phyloP scores from a whole-genome alignment of 1,140 invertebrate genomes.

The Leptoteleia sp. region DNA sequence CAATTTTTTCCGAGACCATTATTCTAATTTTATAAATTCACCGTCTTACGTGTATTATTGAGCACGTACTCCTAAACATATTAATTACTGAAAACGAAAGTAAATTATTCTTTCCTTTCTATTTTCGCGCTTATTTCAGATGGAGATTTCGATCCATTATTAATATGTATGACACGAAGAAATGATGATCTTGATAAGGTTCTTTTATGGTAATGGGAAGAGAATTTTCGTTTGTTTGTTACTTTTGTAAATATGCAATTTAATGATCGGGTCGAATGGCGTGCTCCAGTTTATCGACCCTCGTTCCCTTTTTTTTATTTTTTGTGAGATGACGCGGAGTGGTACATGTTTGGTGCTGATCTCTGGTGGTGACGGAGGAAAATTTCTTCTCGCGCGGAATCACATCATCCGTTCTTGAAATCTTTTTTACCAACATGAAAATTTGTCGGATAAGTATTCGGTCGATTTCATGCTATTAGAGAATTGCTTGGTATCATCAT shows the following conservation, averaged over 20 bases:
- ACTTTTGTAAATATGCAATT: background rate
- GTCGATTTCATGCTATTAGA: constrained; percentile 4
- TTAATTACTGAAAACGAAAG: constrained; percentile 22
- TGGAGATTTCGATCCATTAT: constrained; percentile 22
- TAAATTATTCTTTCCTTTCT: constrained; percentile 21
- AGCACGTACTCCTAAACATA: constrained; percentile 6
- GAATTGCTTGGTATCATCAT: constrained; percentile 6
- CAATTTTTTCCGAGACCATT: background rate
- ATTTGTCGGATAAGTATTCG: background rate
- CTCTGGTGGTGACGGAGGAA: constrained; percentile 27
- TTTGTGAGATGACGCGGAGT: background rate
- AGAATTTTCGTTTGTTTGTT: background rate
- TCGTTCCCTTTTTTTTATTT: background rate
- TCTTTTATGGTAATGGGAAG: constrained; percentile 13
- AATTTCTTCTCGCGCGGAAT: constrained; percentile 16
- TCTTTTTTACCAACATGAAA: constrained; percentile 46
- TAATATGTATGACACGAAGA: constrained; percentile 26
- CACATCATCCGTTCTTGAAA: constrained; percentile 2
- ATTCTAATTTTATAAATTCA: constrained; percentile 3
- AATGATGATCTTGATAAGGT: constrained; percentile 9
- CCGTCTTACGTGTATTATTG: background rate
- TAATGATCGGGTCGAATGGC: background rate
- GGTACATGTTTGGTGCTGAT: constrained; percentile 46
- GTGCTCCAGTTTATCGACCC: constrained; percentile 33
- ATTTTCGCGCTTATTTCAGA: constrained; percentile 13